Base-by-base conservation (phyloP, 2,113 vertebrate species). In the Tragulus kanchil region DNA sequence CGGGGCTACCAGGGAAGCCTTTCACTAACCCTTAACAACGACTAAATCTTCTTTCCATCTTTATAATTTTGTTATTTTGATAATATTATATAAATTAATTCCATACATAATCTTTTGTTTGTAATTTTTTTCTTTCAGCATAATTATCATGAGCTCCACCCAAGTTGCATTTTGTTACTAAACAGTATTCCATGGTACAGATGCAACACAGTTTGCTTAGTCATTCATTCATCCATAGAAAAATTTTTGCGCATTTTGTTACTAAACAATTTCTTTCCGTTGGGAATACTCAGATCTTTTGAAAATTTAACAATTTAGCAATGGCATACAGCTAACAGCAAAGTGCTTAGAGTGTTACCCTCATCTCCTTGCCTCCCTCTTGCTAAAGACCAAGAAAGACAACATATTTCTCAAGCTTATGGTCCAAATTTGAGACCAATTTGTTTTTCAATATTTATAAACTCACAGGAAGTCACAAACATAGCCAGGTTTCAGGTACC, bases 401-500 rank as follows among this genome's bases (percentile, higher is more conserved):
- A 85, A 92, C 10, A 58, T 17, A 45, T 75, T 86, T 92, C 14
- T 36, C 56, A 92, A 71, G 54, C 26, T 79, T 69, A n/a, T 50
- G 42, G 25, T 58, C 36, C 69, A 13, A 23, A 21, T 48, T 28
- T 62, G 28, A 56, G 14, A 14, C 28, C n/a, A 6, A 52, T 79
- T 75, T 85, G 31, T 84, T 88, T 91, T 91, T 45, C 87, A 92
- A 64, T 77, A 75, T 61, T 59, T 77, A 65, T 19, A 83, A 45
- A 82, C 87, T 61, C 16, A 87, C 19, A 65, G 36, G 45, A 96
- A 85, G 23, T 58, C 71, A 5, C 48, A 64, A 94, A 87, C 50
- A 58, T 10, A 67, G 45, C 69, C 25, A 92, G 12, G 7, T 19
- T 59, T 15, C 62, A 58, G 28, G 8, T 58, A 62, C 15, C 8